phyloP scores from a whole-genome alignment of 2,888 invertebrate species.

The Anaspis maculata region DNA sequence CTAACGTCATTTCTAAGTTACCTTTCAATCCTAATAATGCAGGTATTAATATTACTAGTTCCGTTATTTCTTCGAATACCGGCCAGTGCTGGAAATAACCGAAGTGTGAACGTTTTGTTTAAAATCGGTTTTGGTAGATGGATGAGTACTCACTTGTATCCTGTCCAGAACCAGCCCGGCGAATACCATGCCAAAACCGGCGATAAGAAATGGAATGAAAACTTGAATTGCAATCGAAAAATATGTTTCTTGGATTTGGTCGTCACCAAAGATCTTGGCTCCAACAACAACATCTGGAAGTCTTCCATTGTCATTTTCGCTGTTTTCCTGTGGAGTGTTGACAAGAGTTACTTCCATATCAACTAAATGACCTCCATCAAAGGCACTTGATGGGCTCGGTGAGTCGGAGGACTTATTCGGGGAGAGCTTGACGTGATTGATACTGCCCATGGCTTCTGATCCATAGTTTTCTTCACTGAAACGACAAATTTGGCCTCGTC shows the following conservation, averaged over 20 bases:
- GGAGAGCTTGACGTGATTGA: slow-evolving; percentile 36
- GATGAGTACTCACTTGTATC: slow-evolving; percentile 50
- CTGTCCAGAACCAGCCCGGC: slow-evolving; percentile 67
- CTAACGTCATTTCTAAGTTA: slow-evolving; percentile 76
- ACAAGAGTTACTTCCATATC: slow-evolving; percentile 36
- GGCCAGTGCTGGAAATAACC: slow-evolving; percentile 62
- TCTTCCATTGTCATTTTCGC: slow-evolving; percentile 42
- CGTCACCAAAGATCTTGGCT: slow-evolving; percentile 39
- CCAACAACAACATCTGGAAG: slow-evolving; percentile 50
- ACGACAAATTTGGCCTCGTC: too few relatives aligned
- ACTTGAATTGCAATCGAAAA: slow-evolving; percentile 58
- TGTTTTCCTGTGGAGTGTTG: slow-evolving; percentile 27
- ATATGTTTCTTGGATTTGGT: slow-evolving; percentile 48
- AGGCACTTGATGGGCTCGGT: slow-evolving; percentile 36
- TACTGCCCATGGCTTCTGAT: slow-evolving; percentile 39
- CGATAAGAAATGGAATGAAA: slow-evolving; percentile 62
- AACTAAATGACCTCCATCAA: slow-evolving; percentile 28
- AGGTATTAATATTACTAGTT: slow-evolving; percentile 67
- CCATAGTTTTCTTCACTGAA: slow-evolving; percentile 40
- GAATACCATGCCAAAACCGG: slow-evolving; percentile 71
- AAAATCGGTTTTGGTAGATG: slow-evolving; percentile 2
- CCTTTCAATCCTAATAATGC: slow-evolving; percentile 73
- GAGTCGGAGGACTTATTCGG: slow-evolving; percentile 29
- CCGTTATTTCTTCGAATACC: slow-evolving; percentile 60
- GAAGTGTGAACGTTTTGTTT: too few relatives aligned